Conservation (phyloP, 2,113 vertebrate species). For the Lutjanus erythropterus region DNA sequence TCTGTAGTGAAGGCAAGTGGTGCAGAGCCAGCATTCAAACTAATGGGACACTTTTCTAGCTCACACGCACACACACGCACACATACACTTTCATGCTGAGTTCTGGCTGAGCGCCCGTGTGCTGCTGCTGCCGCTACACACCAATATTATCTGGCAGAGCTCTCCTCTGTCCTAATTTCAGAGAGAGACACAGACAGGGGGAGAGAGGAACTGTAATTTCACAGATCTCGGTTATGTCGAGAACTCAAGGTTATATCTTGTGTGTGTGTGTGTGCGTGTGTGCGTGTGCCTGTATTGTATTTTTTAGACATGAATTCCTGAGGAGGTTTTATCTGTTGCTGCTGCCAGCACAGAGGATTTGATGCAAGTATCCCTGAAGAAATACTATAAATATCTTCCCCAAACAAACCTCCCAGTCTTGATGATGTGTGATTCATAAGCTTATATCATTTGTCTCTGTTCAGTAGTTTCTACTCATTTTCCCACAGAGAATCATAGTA, state of each 20-base stretch:
- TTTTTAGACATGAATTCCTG: conserved; percentile 26
- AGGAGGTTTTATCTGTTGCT: conserved; percentile 17
- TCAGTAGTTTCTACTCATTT: not conserved
- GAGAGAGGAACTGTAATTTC: conserved; percentile 22
- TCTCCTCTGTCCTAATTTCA: conserved; percentile 47
- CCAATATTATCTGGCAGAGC: conserved; percentile 29
- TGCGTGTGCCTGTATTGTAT: not conserved
- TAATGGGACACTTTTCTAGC: conserved; percentile 23
- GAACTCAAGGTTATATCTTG: conserved; percentile 5
- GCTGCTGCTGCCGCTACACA: conserved; percentile 45
- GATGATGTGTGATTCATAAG: conserved; percentile 20
- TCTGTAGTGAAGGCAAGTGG: conserved; percentile 40
- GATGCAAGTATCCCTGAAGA: conserved; percentile 20
- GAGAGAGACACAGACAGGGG: conserved; percentile 7
- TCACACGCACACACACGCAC: conserved; percentile 2
- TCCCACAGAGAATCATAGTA: not conserved
- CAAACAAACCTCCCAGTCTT: conserved; percentile 4
- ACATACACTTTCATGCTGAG: conserved; percentile 18
- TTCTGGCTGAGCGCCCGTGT: conserved; percentile 39
- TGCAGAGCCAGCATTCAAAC: conserved; percentile 49
- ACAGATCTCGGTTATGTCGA: conserved; percentile 25
- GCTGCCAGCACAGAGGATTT: conserved; percentile 35
- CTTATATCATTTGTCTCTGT: not conserved
- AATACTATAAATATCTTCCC: conserved; percentile 31
- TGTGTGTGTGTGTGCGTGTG: not conserved